Evolutionary conservation across 2,797 vertebrate genomes (phyloP), one percentile per base, ranked within the genome.

Genomic region (Crenichthys baileyi): DNA sequence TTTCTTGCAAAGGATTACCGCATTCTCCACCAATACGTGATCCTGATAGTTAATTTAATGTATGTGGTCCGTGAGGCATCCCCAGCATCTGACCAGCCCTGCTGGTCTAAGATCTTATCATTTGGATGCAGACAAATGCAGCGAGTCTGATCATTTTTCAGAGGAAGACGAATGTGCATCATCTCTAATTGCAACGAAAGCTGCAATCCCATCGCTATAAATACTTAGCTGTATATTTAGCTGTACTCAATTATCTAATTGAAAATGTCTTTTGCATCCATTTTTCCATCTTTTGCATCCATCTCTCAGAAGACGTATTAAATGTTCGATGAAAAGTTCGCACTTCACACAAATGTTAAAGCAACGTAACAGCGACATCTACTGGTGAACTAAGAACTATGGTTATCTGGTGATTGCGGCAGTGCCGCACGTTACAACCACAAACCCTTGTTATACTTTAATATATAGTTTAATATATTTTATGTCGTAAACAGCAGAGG

Each of bases 311-410:
- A 44, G 26, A 5, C 2, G 13, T 41, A 55, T 70, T 4, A 22
- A 39, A 75, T 53, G 2, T 18, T 22, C 20, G n/a, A 39, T 24
- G 39, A 24, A 60, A 51, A 70, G 44, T 16, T 51, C 36, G 26
- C 18, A 22, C 46, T 24, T 16, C 72, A 58, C 31, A 7, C 20
- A 41, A 18, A 67, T 36, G 20, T 53, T 78, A 79, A 39, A 67
- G 24, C 75, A 56, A 77, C 70, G 85, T 72, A 51, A 63, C 68
- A 61, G 15, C 75, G 90, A 85, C 93, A 86, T 79, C 93, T 93
- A 76, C 83, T 85, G 93, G 88, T 67, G 22, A 67, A 15, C 58
- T 29, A 0, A 36, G 1, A 31, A 31, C 36, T 46, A 65, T 16
- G 15, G 12, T 16, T 9, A 41, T 20, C 44, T 63, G 12, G 41